Percentiles rank a stretch among this genome's conserved stretches.
These are phyloP conservation scores for Paramormyrops kingsleyae DNA, from an alignment of 2,113 vertebrate species.

Conservation along the genomic window DNA sequence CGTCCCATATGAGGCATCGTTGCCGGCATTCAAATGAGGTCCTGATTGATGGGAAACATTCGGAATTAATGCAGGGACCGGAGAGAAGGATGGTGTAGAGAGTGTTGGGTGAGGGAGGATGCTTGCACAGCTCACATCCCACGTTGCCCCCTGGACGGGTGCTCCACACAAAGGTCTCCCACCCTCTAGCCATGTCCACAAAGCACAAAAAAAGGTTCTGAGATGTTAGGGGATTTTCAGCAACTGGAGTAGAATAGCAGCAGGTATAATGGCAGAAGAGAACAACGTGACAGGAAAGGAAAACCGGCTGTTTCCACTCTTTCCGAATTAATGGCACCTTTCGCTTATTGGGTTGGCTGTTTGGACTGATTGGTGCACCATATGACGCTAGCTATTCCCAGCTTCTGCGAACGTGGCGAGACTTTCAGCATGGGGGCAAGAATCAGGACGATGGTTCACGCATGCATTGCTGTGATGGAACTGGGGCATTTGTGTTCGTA, in stretches of 20 bases:
- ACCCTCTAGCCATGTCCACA: neutral
- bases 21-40: slow-evolving; percentile 4
- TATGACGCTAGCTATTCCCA: neutral
- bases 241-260: neutral
- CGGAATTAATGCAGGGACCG: neutral
- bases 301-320: neutral
- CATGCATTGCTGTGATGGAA: neutral
- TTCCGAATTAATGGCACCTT: neutral
- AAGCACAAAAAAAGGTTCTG: neutral
- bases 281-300: neutral
- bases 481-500: neutral
- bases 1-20: neutral
- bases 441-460: neutral
- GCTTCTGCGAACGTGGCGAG: neutral
- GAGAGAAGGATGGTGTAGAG: neutral
- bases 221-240: neutral
- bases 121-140: neutral
- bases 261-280: neutral
- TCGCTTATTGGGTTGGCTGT: neutral
- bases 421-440: neutral
- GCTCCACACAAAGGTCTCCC: neutral
- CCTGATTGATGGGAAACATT: neutral
- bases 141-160: neutral
- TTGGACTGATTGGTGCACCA: neutral
- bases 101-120: neutral